These are phyloP conservation scores for Lamprotornis superbus DNA, from an alignment of 2,113 vertebrate species.

Conservation along the genomic window DNA sequence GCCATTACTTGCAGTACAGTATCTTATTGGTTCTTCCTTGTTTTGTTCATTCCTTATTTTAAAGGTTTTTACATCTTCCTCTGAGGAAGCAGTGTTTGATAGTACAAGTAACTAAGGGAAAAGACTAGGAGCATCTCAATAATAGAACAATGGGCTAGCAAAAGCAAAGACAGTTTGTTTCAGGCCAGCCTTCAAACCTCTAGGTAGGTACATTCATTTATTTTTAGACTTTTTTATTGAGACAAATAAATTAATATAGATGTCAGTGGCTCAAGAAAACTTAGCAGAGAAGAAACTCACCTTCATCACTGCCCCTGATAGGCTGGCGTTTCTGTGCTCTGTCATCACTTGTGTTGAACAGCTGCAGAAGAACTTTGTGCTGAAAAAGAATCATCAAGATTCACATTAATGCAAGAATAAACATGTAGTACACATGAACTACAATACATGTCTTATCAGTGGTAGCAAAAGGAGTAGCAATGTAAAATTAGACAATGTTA, in stretches of 20 bases:
- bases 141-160: neutral
- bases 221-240: neutral
- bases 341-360: conserved; percentile 91
- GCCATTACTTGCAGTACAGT: neutral
- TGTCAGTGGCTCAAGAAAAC: neutral
- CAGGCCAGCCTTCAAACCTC: neutral
- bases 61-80: neutral
- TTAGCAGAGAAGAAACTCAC: conserved; percentile 73
- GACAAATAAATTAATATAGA: neutral
- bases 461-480: neutral
- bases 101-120: neutral
- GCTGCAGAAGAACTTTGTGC: conserved; percentile 94
- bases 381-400: conserved; percentile 54
- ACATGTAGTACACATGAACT: neutral
- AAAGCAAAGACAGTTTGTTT: neutral
- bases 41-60: neutral
- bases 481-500: neutral
- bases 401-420: neutral
- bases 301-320: conserved; percentile 89
- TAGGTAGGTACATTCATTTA: neutral
- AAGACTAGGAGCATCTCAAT: neutral
- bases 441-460: neutral
- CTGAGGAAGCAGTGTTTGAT: neutral
- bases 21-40: neutral
- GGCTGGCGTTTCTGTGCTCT: conserved; percentile 90